Evolutionary conservation across 1,140 invertebrate genomes (phyloP).

Genomic region (Caerostris darwini): DNA sequence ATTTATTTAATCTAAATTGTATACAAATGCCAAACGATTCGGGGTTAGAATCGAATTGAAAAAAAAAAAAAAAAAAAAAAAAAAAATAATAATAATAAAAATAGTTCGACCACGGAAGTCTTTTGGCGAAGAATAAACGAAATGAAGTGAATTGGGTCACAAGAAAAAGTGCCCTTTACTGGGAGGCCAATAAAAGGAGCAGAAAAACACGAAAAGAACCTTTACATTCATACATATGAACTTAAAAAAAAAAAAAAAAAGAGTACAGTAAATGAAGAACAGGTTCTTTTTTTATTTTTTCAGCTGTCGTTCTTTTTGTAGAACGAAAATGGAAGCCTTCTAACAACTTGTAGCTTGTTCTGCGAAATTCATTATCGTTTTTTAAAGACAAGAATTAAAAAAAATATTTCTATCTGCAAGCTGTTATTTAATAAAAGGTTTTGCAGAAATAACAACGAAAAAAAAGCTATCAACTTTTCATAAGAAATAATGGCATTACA

Average conservation of each 20-base stretch:
- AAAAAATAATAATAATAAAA: neutral
- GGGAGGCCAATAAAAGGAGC: slow-evolving; percentile 58
- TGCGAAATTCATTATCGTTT: slow-evolving; percentile 7
- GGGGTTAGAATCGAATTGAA: neutral
- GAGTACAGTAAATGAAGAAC: slow-evolving; percentile 19
- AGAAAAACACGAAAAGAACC: slow-evolving; percentile 40
- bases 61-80: slow-evolving; percentile 40
- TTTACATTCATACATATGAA: slow-evolving; percentile 50
- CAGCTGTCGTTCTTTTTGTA: neutral
- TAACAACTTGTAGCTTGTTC: slow-evolving; percentile 27
- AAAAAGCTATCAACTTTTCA: neutral
- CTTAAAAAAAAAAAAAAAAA: slow-evolving; percentile 8
- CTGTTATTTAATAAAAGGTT: neutral
- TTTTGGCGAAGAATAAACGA: slow-evolving; percentile 45
- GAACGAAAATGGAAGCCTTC: slow-evolving; percentile 13
- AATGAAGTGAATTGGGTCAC: slow-evolving; percentile 64
- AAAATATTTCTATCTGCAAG: neutral
- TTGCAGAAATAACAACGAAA: neutral
- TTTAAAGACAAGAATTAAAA: neutral
- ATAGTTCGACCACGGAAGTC: slow-evolving; percentile 47
- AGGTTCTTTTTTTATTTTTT: neutral
- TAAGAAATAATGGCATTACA: neutral
- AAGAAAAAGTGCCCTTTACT: slow-evolving; percentile 51
- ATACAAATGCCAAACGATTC: slow-evolving; percentile 26
- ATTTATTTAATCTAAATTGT: slow-evolving; percentile 52